A percentile compares a stretch with the other conserved stretches of the same genome.
These are phyloP conservation scores for Drosophila orena DNA, from an alignment of 1,140 invertebrate genomes.

Conservation along the genomic window DNA sequence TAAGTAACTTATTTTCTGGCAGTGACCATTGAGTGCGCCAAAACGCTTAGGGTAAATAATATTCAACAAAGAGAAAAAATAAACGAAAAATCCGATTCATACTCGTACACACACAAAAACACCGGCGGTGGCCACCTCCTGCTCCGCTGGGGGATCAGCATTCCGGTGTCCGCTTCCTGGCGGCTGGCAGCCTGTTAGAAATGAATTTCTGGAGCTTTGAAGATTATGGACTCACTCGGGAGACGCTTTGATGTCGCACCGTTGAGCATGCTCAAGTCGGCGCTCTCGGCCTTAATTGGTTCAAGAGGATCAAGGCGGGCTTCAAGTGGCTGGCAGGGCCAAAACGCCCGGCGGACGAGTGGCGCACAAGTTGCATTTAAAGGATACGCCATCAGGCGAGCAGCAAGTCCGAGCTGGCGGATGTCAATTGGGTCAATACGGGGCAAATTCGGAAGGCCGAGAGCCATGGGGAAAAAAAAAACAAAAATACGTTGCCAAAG, in stretches of 20 bases:
- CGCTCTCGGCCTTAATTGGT: slow-evolving; percentile 57
- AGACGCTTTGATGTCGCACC: slow-evolving; percentile 77
- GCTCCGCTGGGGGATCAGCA: slow-evolving; percentile 12
- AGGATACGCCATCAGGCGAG: slow-evolving; percentile 80
- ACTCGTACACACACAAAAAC: slow-evolving; percentile 16
- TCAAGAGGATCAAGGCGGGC: slow-evolving; percentile 77
- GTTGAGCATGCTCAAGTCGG: slow-evolving; percentile 64
- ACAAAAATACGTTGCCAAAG: slow-evolving; percentile 7
- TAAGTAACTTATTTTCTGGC: not conserved
- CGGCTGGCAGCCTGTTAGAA: slow-evolving; percentile 65
- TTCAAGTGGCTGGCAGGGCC: slow-evolving; percentile 43
- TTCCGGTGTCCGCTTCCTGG: slow-evolving; percentile 34
- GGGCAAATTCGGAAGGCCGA: not conserved
- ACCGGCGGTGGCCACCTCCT: slow-evolving; percentile 1
- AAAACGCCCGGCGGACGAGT: slow-evolving; percentile 14
- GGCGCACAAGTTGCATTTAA: slow-evolving; percentile 81
- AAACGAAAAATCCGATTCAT: slow-evolving; percentile 17
- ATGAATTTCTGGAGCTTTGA: slow-evolving; percentile 84
- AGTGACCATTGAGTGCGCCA: slow-evolving; percentile 19
- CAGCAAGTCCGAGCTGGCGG: slow-evolving; percentile 43
- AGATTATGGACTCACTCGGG: slow-evolving; percentile 80
- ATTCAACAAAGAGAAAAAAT: slow-evolving; percentile 45
- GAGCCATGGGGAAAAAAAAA: not conserved
- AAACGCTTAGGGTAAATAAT: slow-evolving; percentile 53
- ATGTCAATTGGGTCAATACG: not conserved